A percentile compares a stretch with the other conserved stretches of the same genome.
These are phyloP conservation scores for Sinodicranocentrus sp. DNA, from an alignment of 2,888 invertebrate genomes.

Conservation along the genomic window DNA sequence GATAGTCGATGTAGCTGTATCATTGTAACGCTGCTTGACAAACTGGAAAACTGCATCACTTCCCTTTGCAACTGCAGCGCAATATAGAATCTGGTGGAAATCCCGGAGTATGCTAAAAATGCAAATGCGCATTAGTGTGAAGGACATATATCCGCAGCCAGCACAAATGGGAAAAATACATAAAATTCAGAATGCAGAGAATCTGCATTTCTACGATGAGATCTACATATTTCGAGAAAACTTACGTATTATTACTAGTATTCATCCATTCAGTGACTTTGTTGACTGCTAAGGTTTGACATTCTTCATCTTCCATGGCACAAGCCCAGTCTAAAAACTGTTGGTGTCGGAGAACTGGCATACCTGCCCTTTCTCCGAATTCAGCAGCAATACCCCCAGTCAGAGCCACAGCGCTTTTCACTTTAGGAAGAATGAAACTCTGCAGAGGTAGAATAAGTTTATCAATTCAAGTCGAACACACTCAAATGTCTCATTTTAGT, in stretches of 20 bases:
- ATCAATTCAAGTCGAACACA: not conserved
- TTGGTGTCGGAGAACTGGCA: conserved; percentile 64
- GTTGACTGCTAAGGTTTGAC: conserved; percentile 31
- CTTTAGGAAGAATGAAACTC: conserved; percentile 59
- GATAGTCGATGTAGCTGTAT: conserved; percentile 22
- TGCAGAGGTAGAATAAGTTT: not conserved
- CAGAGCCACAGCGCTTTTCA: conserved; percentile 47
- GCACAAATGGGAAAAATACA: too few species aligned
- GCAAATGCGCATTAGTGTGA: too few species aligned
- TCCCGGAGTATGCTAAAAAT: conserved; percentile 56
- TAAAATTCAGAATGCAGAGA: too few species aligned
- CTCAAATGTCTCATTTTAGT: not conserved
- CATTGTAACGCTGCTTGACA: conserved; percentile 54
- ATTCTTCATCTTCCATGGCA: conserved; percentile 66
- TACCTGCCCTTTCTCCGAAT: conserved; percentile 49
- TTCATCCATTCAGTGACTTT: conserved; percentile 48
- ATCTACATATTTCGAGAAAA: not conserved
- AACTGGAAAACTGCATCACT: conserved; percentile 56
- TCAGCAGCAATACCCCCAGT: conserved; percentile 51
- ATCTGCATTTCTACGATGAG: too few species aligned
- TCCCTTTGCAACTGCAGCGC: conserved; percentile 61
- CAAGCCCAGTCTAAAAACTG: conserved; percentile 73
- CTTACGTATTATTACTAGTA: conserved; percentile 53
- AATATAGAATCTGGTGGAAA: conserved; percentile 68
- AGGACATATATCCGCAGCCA: too few species aligned